A percentile compares a stretch with the other conserved stretches of the same genome.
Evolutionary conservation across 1,140 invertebrate genomes (phyloP).

Genomic region (Nylanderia fulva): DNA sequence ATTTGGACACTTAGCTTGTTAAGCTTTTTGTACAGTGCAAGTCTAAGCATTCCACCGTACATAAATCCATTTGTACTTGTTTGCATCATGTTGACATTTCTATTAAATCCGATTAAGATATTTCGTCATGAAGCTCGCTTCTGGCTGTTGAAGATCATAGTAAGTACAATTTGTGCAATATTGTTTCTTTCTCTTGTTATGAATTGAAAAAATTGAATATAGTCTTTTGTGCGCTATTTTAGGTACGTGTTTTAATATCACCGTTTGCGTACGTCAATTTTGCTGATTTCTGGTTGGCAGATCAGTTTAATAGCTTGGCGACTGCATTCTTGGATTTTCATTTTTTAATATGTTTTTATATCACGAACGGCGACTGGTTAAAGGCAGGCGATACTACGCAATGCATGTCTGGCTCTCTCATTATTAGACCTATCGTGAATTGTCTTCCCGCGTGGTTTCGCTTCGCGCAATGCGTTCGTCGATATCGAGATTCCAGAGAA

Average conservation of each 20-base stretch:
- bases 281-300: conserved; percentile 99
- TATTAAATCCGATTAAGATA: conserved; percentile 97
- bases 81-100: conserved; percentile 94
- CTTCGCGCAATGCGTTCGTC: conserved; percentile 98
- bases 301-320: conserved; percentile 98
- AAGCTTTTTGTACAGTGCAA: conserved; percentile 93
- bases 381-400: conserved; percentile 87
- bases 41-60: conserved; percentile 96
- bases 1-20: conserved; percentile 96
- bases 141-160: conserved; percentile 92
- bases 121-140: conserved; percentile 96
- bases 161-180: conserved; percentile 83
- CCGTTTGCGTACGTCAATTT: conserved; percentile 98
- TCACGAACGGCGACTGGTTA: conserved; percentile 91
- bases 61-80: conserved; percentile 95
- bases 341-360: conserved; percentile 95
- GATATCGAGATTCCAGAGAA: conserved; percentile 95
- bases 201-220: not conserved
- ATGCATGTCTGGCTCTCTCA: conserved; percentile 88
- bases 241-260: conserved; percentile 95
- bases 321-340: conserved; percentile 97
- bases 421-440: conserved; percentile 92
- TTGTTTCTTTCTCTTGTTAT: not conserved
- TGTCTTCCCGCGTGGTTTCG: conserved; percentile 98
- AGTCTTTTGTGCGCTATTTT: conserved; percentile 66